Percentiles rank a stretch among this genome's conserved stretches.
phyloP scores from a whole-genome alignment of 2,797 vertebrate genomes.

The Pagetopsis macropterus region DNA sequence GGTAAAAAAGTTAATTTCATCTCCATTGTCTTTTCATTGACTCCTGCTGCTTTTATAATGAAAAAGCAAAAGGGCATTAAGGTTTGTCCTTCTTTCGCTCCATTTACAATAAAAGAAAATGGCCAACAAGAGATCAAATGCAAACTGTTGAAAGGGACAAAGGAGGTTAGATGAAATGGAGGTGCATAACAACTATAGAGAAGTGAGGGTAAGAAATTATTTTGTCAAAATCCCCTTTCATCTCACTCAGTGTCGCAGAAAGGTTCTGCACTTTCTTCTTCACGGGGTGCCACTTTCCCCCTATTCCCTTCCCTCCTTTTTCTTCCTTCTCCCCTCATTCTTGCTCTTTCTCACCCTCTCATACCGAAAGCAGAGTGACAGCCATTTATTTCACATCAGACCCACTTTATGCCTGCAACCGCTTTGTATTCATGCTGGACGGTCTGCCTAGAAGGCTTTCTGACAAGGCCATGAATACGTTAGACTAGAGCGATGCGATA shows the following conservation, averaged over 20 bases:
- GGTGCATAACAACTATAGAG: constrained; percentile 36
- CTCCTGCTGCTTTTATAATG: constrained; percentile 52
- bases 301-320: constrained; percentile 18
- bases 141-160: constrained; percentile 14
- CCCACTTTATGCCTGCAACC: constrained; percentile 72
- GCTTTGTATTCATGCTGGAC: constrained; percentile 74
- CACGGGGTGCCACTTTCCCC: constrained; percentile 62
- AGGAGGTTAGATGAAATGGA: constrained; percentile 25
- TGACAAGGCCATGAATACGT: constrained; percentile 81
- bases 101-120: neutral
- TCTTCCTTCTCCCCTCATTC: neutral
- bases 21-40: constrained; percentile 11
- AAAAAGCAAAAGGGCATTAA: constrained; percentile 21
- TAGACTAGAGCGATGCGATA: too few species aligned
- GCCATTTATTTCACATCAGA: constrained; percentile 80
- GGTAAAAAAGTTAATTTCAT: constrained; percentile 35
- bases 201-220: constrained; percentile 49
- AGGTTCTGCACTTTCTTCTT: constrained; percentile 63
- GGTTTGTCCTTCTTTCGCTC: neutral
- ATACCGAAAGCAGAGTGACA: constrained; percentile 68
- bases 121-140: constrained; percentile 28
- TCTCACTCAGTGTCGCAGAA: constrained; percentile 54
- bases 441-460: constrained; percentile 75
- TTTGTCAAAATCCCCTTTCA: constrained; percentile 68
- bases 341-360: constrained; percentile 39